Base-by-base conservation (phyloP, 2,888 invertebrate genomes). In the Boloria euphrosyne region DNA sequence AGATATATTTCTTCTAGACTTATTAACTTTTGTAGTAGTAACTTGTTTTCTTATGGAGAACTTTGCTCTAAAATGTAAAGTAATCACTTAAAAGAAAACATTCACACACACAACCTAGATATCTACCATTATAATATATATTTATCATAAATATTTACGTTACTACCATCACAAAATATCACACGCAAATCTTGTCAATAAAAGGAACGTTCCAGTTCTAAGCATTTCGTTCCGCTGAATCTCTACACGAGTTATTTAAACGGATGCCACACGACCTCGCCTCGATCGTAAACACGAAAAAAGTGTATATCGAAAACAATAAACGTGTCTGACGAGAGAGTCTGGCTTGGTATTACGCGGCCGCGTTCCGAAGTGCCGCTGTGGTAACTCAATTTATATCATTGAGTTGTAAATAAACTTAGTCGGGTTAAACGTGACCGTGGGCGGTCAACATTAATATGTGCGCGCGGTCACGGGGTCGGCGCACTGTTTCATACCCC, bases 361-460 rank as follows among this genome's bases (percentile, higher is more conserved):
- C 78, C 74, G 68, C 70, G 66, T 75, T 69, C 65, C 73, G 75
- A 68, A 80, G 80, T 67, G 67, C 67, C 71, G 71, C 76, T 73
- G 75, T 74, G 71, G 73, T 69, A n/a, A 74, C 75, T 72, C 75
- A 74, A 73, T 74, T 76, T 73, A 73, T 75, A 73, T 74, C 74
- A 76, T 75, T 75, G 75, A 73, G 78, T 74, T 76, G 80, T 80
- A 78, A 82, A 80, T 79, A 80, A 81, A 85, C 73, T 81, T 79
- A 80, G 83, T 75, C 78, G 86, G 81, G 75, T 83, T 79, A 79
- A 75, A 77, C 78, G 77, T 83, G 87, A 79, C 87, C 87, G 89
- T 88, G 89, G 90, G 88, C 89, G 90, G 90, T 85, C 87, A 86
- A 83, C 85, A 87, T 88, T 87, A 86, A 85, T 88, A 89, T 89